Evolutionary conservation across 2,888 invertebrate genomes (phyloP), one percentile per base, ranked within the genome.

Genomic region (Tipula unca): DNA sequence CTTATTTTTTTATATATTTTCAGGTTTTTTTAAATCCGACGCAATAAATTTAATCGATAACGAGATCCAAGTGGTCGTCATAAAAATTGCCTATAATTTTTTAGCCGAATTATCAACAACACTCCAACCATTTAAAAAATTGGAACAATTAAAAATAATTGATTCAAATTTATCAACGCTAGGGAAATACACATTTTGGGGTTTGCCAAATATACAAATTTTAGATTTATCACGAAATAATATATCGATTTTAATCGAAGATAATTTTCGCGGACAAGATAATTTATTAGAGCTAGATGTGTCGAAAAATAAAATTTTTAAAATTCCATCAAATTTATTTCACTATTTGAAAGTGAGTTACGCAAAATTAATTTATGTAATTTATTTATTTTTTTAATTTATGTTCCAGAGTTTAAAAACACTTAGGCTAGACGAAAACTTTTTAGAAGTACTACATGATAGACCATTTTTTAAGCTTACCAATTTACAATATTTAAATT

Each of bases 151-250:
- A 13, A 94, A 94, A 88, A 95, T 96, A 84, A 93, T 93, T 42
- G 93, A 93, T 87, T 96, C 96, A 0, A 94, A 94, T 88, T 90
- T 96, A 39, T 95, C 95, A 20, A 94, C 95, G 32, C 95, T 96
- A 86, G 96, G 96, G 2, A 93, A 94, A 88, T 94, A 95, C 88
- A 94, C 95, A 0, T 96, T 96, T 89, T 96, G 96, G 96, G 96
- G 96, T 3, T 93, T 96, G 1, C 94, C 92, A 88, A 92, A 93
- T 88, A 89, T 94, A 85, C 91, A 91, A 88, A 88, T 92, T 85
- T 89, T 91, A 91, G 95, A 96, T 90, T 91, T 96, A 85, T 94
- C 94, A 1, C 91, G 93, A 88, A 96, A 96, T 90, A 95, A 95
- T 88, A 93, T 96, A 36, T 94, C 94, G 69, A 92, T 93, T 85